Base-by-base conservation (phyloP, 2,888 invertebrate species). In the Ryuthela nishihirai region DNA sequence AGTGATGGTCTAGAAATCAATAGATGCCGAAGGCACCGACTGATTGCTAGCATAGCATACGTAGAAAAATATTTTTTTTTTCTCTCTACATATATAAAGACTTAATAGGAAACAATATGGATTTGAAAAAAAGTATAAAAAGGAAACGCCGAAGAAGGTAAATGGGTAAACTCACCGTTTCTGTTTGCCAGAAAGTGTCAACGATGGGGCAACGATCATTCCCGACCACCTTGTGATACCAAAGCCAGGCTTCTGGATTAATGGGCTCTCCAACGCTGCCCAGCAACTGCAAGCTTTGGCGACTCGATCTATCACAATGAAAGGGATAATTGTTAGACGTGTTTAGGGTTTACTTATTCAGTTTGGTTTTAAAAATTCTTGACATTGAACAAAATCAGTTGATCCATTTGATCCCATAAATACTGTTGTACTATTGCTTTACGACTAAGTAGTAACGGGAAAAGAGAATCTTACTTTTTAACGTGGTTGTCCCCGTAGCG, bases 181-280 rank as follows among this genome's bases (percentile, higher is more conserved):
- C 99, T 0, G 99, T 99, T 78, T 99, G 99, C 98, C 98, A 99
- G 77, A 94, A 99, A 0, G 99, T 99, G 73, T 99, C 99, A 0
- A 89, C 91, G 70, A 99, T 87, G 50, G 95, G 90, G 75, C 78
- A 79, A 7, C 72, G 69, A 17, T 70, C 68, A 40, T 78, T 72
- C 12, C 81, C 77, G 6, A 73, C 72, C 67, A 77, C 73, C 48
- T 70, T 68, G 74, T 93, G 86, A 75, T 94, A 97, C 97, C 97
- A 98, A 43, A 87, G 74, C 97, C 97, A 98, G 0, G 97, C 97
- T 74, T 97, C 97, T 0, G 95, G 88, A 76, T 99, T 99, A 66
- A 99, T 99, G 0, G 99, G 99, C 74, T 99, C 99, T 1, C 99
- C 99, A 1, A 99, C 99, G 61, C 94, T 95, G 49, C 97, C 99